Evolutionary conservation across 2,113 vertebrate genomes (phyloP), one percentile per base, ranked within the genome.

Genomic region (Sus scrofa): DNA sequence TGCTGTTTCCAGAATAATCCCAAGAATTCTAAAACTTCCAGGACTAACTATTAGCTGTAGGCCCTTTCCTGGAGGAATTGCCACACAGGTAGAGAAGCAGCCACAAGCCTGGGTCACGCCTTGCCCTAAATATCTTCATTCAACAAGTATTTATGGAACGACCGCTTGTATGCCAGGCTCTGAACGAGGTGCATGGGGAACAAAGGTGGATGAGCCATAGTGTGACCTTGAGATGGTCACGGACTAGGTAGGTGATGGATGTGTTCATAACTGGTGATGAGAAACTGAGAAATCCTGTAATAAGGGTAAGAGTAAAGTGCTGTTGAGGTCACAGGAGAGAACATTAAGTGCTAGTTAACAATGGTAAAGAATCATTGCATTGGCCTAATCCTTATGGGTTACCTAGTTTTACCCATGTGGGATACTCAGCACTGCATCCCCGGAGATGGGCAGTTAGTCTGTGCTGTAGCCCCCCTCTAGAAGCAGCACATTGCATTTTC

Each of bases 21-120:
- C 24, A 63, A 93, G 75, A 93, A 92, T 96, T 85, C 27, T 67
- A 63, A 91, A 93, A 70, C 50, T 86, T 88, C 30, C 68, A 70
- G 54, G 39, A 32, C 4, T 71, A 56, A 85, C 39, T 56, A 50
- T 94, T 91, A 81, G 63, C 68, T 77, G 4, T 8, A 75, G n/a
- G 15, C 24, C 34, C 30, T 92, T 86, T 96, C 19, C 37, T 68
- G 27, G 34, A 65, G 54, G 19, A 77, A 85, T 54, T 70, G 56
- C 18, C 9, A 54, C 19, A 26, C 7, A 52, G 30, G 6, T 27
- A 54, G 68, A 78, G 54, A 83, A 94, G 39, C 39, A 88, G 32
- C 74, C 58, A 37, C 7, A 12, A 88, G 52, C 27, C 39, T 24
- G 70, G 13, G 8, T 37, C 7, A 56, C 67, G 52, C 27, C 32